Conservation (phyloP, 2,888 invertebrate genomes). For the Lasioglossum zephyrum region DNA sequence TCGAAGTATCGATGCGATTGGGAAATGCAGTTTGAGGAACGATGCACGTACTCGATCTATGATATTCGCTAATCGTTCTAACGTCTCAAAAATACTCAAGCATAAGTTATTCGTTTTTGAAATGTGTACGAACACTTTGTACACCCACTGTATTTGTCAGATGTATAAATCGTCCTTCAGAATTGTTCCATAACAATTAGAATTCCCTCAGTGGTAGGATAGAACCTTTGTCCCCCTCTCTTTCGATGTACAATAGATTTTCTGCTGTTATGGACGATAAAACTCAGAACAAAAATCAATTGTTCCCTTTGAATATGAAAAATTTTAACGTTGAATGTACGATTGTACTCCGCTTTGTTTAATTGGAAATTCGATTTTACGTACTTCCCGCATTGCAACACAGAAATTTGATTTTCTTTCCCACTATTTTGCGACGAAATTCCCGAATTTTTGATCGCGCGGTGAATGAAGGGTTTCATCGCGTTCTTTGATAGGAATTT, state of each 20-base stretch:
- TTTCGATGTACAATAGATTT: not conserved
- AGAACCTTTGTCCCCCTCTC: not conserved
- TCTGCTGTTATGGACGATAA: not conserved
- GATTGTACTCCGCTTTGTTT: not conserved
- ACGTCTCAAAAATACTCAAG: too few species aligned
- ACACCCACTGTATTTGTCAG: too few species aligned
- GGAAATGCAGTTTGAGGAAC: not conserved
- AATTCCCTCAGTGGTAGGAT: not conserved
- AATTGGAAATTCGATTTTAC: not conserved
- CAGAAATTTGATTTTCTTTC: not conserved
- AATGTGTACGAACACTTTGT: too few species aligned
- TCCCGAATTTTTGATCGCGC: not conserved
- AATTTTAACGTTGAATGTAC: not conserved
- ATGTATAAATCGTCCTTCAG: not conserved
- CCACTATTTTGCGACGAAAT: not conserved
- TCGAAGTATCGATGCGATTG: conserved; percentile 16
- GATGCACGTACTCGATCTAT: not conserved
- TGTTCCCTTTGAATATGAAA: not conserved
- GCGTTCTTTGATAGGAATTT: not conserved
- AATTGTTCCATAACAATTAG: not conserved
- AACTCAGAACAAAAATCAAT: not conserved
- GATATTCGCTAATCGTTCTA: too few species aligned
- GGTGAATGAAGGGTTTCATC: not conserved
- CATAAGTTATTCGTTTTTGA: too few species aligned
- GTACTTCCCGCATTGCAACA: not conserved